These are phyloP conservation scores for Mycalesis mineus DNA, from an alignment of 2,888 invertebrate genomes.

Conservation along the genomic window DNA sequence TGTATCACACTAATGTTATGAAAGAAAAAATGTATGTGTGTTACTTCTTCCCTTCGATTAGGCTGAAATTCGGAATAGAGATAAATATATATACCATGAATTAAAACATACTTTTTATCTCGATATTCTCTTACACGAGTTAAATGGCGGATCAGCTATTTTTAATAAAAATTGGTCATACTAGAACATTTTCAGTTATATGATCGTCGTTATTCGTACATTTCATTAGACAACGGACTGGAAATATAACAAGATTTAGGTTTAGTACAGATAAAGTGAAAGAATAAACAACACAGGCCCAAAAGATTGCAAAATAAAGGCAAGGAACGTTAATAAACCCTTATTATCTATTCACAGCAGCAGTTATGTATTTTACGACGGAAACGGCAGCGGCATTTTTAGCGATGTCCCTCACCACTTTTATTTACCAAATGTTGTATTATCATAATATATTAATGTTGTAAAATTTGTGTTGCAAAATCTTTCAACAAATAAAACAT, in stretches of 20 bases:
- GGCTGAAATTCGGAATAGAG: too few species aligned
- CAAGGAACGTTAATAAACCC: constrained; percentile 75
- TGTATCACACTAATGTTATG: too few species aligned
- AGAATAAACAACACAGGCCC: constrained; percentile 44
- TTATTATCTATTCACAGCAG: constrained; percentile 73
- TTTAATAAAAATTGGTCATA: too few species aligned
- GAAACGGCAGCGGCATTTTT: constrained; percentile 55
- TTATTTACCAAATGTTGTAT: constrained; percentile 2
- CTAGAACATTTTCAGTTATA: too few species aligned
- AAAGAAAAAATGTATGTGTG: too few species aligned
- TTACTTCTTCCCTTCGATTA: too few species aligned
- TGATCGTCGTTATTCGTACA: neutral
- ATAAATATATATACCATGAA: too few species aligned
- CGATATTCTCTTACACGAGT: too few species aligned
- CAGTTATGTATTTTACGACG: constrained; percentile 70
- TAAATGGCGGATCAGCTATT: too few species aligned
- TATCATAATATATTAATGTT: neutral
- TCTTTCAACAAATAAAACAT: too few species aligned
- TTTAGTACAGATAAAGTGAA: constrained; percentile 47
- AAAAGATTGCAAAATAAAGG: constrained; percentile 64
- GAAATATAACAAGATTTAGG: constrained; percentile 9
- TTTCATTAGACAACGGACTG: neutral
- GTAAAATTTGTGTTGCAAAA: neutral
- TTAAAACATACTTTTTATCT: too few species aligned
- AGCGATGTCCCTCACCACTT: constrained; percentile 45